phyloP scores from a whole-genome alignment of 2,797 vertebrate genomes.

The Anabas testudineus region DNA sequence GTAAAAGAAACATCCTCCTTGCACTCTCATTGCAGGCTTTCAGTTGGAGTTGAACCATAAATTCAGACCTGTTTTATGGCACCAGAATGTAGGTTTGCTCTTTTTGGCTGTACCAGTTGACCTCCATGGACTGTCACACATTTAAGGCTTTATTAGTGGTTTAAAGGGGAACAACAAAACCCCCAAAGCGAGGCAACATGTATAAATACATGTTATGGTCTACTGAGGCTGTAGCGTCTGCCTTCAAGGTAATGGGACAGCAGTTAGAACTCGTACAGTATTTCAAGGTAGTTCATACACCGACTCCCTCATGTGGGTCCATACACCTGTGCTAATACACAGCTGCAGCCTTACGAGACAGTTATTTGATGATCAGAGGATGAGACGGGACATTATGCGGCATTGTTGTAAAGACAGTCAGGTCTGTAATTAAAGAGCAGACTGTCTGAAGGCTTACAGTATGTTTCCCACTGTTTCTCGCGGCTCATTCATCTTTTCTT shows the following conservation, averaged over 20 bases:
- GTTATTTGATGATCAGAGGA: constrained; percentile 38
- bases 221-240: constrained; percentile 22
- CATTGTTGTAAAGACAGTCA: constrained; percentile 27
- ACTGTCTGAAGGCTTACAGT: constrained; percentile 51
- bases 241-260: constrained; percentile 13
- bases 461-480: constrained; percentile 50
- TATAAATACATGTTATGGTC: constrained; percentile 40
- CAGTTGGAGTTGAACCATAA: constrained; percentile 63
- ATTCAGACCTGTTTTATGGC: constrained; percentile 51
- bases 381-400: constrained; percentile 42
- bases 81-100: constrained; percentile 7
- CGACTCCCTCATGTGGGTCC: constrained; percentile 7
- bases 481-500: constrained; percentile 81
- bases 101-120: constrained; percentile 36
- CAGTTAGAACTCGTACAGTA: too few relatives aligned
- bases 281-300: too few relatives aligned
- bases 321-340: constrained; percentile 4
- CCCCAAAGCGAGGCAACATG: constrained; percentile 20
- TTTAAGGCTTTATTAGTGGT: constrained; percentile 32
- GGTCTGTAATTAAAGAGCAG: constrained; percentile 60
- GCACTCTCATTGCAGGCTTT: constrained; percentile 40
- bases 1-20: constrained; percentile 57
- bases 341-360: constrained; percentile 15
- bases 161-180: constrained; percentile 28
- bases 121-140: constrained; percentile 21